Conservation (phyloP, 2,888 invertebrate species). For the Microdon myrmicae region DNA sequence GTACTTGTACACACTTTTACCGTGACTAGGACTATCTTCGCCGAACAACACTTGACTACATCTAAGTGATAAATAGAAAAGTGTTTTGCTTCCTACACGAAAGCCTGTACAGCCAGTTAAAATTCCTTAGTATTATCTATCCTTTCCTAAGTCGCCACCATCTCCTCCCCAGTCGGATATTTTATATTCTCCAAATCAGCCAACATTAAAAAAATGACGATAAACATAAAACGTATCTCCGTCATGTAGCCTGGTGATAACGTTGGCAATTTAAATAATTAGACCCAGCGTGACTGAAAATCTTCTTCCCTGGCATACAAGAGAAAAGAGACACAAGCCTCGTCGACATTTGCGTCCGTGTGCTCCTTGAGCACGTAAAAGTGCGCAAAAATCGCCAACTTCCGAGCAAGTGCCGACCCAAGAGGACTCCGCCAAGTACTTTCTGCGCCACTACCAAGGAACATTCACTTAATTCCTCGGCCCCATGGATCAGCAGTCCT, state of each 20-base stretch:
- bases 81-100: too few relatives aligned
- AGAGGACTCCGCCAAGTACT: conserved; percentile 35
- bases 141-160: conserved; percentile 10
- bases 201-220: conserved; percentile 3
- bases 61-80: conserved; percentile 13
- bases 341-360: conserved; percentile 6
- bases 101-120: too few relatives aligned
- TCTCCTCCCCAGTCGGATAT: not conserved
- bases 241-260: conserved; percentile 44
- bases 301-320: conserved; percentile 13
- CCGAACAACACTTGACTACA: conserved; percentile 20
- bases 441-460: too few relatives aligned
- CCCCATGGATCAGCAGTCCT: conserved; percentile 29
- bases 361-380: conserved; percentile 30
- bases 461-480: too few relatives aligned
- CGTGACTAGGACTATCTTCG: conserved; percentile 6
- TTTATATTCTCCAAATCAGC: not conserved
- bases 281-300: conserved; percentile 46
- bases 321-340: too few relatives aligned
- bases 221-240: conserved; percentile 18
- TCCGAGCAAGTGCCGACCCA: conserved; percentile 36
- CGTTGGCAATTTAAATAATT: conserved; percentile 50
- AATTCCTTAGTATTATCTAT: conserved; percentile 25
- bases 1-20: conserved; percentile 15
- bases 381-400: conserved; percentile 43